phyloP scores from a whole-genome alignment of 2,888 invertebrate species.

The Cacoxenus indagator region DNA sequence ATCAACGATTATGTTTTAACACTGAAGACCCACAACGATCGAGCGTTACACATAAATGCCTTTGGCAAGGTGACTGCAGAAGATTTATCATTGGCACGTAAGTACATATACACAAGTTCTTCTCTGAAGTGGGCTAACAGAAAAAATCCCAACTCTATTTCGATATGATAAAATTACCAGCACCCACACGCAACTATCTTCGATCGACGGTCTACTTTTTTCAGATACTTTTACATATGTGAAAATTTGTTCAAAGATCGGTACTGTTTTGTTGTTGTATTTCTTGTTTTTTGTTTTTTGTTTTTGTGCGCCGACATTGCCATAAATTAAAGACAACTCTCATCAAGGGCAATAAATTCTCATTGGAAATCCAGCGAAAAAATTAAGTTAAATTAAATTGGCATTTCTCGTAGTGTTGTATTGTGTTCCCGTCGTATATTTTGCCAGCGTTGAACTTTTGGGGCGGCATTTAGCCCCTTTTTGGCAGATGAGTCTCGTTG shows the following conservation, averaged over 20 bases:
- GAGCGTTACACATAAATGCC: conserved; percentile 66
- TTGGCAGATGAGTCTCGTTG: not conserved
- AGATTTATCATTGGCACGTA: conserved; percentile 67
- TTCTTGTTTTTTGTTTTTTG: not conserved
- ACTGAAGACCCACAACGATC: conserved; percentile 62
- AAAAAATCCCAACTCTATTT: not conserved
- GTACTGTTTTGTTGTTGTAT: not conserved
- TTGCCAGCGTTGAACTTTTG: conserved; percentile 10
- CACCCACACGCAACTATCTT: conserved; percentile 11
- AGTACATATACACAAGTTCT: too few relatives aligned
- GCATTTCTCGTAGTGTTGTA: conserved; percentile 44
- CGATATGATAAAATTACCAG: not conserved
- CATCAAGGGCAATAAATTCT: conserved; percentile 46
- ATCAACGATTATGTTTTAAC: conserved; percentile 66
- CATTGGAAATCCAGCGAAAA: conserved; percentile 39
- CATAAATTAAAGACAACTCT: conserved; percentile 5
- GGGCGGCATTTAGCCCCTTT: not conserved
- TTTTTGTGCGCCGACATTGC: not conserved
- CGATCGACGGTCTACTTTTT: not conserved
- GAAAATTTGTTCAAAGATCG: not conserved
- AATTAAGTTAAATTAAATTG: conserved; percentile 59
- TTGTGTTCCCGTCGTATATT: conserved; percentile 5
- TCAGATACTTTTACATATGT: not conserved
- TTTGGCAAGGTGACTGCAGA: conserved; percentile 66
- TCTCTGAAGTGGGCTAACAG: not conserved